phyloP scores from a whole-genome alignment of 2,888 invertebrate species.

The Hypselothyrea guttata region DNA sequence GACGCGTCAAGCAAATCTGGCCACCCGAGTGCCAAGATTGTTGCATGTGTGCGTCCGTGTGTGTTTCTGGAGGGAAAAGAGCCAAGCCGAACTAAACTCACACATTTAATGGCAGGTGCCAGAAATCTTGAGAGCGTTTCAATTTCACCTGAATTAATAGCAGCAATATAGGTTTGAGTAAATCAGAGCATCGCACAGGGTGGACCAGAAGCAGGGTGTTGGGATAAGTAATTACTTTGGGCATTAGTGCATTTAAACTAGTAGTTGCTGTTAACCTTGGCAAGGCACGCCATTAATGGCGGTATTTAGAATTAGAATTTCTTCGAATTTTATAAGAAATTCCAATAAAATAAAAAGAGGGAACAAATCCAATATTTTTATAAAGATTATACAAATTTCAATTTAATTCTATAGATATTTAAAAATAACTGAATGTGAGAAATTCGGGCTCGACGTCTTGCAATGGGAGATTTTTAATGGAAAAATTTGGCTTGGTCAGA shows the following conservation, averaged over 20 bases:
- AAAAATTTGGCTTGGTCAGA: too few species aligned
- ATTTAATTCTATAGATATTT: too few species aligned
- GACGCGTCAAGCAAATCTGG: conserved; percentile 67
- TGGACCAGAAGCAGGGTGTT: not conserved
- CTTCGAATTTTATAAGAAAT: too few species aligned
- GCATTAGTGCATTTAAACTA: conserved; percentile 20
- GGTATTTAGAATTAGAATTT: too few species aligned
- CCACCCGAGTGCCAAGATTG: conserved; percentile 55
- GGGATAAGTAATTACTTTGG: conserved; percentile 32
- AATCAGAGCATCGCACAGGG: not conserved
- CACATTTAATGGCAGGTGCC: conserved; percentile 55
- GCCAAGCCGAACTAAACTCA: conserved; percentile 38
- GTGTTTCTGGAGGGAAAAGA: conserved; percentile 14
- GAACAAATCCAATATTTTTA: too few species aligned
- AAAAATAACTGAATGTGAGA: too few species aligned
- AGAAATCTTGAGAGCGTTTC: conserved; percentile 48
- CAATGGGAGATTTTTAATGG: too few species aligned
- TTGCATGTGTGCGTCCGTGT: conserved; percentile 15
- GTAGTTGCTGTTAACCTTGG: conserved; percentile 1
- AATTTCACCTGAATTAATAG: conserved; percentile 41
- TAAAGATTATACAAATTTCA: too few species aligned
- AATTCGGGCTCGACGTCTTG: too few species aligned
- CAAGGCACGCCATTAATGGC: too few species aligned
- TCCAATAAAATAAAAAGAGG: too few species aligned
- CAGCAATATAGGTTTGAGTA: conserved; percentile 1